Base-by-base conservation (phyloP, 2,888 invertebrate genomes). In the Deroplatys truncata region DNA sequence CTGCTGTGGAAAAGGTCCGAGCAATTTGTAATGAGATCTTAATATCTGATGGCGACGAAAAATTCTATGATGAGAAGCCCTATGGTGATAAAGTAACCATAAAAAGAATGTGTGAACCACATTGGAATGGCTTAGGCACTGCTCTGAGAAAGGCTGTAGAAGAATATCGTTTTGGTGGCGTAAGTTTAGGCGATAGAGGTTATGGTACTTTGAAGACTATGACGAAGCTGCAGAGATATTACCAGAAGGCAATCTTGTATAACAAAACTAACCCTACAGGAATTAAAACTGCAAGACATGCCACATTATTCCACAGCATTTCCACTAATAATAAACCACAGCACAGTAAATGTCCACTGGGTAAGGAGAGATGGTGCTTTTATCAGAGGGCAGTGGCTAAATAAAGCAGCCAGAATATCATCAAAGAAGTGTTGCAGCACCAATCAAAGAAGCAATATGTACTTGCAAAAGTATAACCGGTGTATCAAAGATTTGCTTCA, bases 191-290 rank as follows among this genome's bases (percentile, higher is more conserved):
- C n/a, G n/a, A n/a, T n/a, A n/a, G n/a, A n/a, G n/a, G n/a, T n/a
- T n/a, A n/a, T n/a, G n/a, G n/a, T n/a, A n/a, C n/a, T n/a, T n/a
- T n/a, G n/a, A n/a, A n/a, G n/a, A n/a, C n/a, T n/a, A n/a, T n/a
- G n/a, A 92, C 90, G 92, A 92, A 89, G 92, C 92, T 84, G n/a
- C n/a, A n/a, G n/a, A n/a, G n/a, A n/a, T n/a, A n/a, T n/a, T n/a
- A n/a, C n/a, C n/a, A n/a, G n/a, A 89, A 92, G 84, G 92, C 92
- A 29, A 92, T 92, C 86, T 49, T 91, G 28, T 35, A 91, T 29
- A 87, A 92, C 90, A 88, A 84, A 84, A 91, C 92, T 91, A 91
- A 91, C 20, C 89, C 92, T 31, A 90, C 91, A 72, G 90, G 90
- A 83, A 91, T 92, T 91, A 72, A 91, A 10, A 90, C 91, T 82